Conservation (phyloP, 2,888 invertebrate genomes). For the Tortrix viridana region DNA sequence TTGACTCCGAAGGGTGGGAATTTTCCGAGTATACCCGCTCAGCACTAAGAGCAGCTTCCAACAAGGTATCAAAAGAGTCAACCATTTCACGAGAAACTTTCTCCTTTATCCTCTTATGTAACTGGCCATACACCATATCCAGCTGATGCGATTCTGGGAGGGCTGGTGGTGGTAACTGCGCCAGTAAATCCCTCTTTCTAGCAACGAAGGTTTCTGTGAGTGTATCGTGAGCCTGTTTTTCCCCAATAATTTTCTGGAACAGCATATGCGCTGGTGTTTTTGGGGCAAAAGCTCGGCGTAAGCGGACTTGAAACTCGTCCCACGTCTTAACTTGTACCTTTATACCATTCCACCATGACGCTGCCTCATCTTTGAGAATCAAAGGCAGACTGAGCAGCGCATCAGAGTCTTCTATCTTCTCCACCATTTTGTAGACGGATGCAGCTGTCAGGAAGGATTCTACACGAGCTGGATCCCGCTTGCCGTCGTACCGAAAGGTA, state of each 20-base stretch:
- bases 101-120: neutral
- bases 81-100: neutral
- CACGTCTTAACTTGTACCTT: constrained; percentile 29
- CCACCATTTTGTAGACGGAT: constrained; percentile 12
- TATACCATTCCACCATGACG: constrained; percentile 37
- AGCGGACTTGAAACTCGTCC: neutral
- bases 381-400: neutral
- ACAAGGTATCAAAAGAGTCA: neutral
- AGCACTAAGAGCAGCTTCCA: neutral
- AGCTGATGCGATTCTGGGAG: neutral
- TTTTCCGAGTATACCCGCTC: neutral
- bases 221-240: neutral
- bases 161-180: neutral
- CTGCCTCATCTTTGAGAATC: constrained; percentile 27
- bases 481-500: neutral
- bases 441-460: constrained; percentile 26
- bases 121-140: constrained; percentile 5
- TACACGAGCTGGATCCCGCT: neutral
- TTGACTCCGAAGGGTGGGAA: no score
- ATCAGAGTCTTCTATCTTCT: neutral
- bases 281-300: constrained; percentile 37
- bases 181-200: neutral
- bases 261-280: constrained; percentile 32
- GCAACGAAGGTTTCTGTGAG: neutral
- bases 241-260: constrained; percentile 36